Base-by-base conservation (phyloP, 2,888 invertebrate genomes). In the Andricus quercusramuli region DNA sequence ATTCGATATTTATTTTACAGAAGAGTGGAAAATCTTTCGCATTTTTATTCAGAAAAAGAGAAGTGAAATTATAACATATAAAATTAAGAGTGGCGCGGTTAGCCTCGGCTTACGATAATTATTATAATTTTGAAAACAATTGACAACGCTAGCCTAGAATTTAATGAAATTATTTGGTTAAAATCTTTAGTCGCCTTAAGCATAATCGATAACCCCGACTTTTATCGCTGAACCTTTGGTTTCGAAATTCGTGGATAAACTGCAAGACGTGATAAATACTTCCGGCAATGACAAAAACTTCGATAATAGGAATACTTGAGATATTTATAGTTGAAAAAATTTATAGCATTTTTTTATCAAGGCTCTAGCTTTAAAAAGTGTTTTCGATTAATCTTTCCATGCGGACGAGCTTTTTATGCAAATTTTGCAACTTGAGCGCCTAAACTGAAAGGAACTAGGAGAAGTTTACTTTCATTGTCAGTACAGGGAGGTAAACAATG, bases 391-490 rank as follows among this genome's bases (percentile, higher is more conserved):
- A 56, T 56, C 56, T 74, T 74, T 74, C 51, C 47, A n/a, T n/a
- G 37, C 13, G 32, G 66, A 70, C 29, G 70, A 29, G n/a, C 11
- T 51, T 74, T 74, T 74, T 56, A 74, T 74, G 37, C 11, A 56
- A 74, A 74, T 32, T 15, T 2, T n/a, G 37, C 6, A 56, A 74
- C 56, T 74, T 74, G 56, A 20, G 32, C 13, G 32, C 37, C 74
- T 74, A 59, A 74, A 74, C 29, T 56, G 37, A 74, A 32, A 70
- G 51, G 25, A 70, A 70, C 51, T 51, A 47, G 47, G 56, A 20
- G 29, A 74, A 74, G 29, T 74, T 74, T 74, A 74, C 51, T 74
- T 74, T 74, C 74, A 74, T 74, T 74, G 51, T 74, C 74, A 74
- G 51, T 32, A 74, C 74, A 74, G 56, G 56, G 74, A 56, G 74